A percentile compares a stretch with the other conserved stretches of the same genome.
These are phyloP conservation scores for Cranoglanis bouderius DNA, from an alignment of 2,113 vertebrate species.

Conservation along the genomic window DNA sequence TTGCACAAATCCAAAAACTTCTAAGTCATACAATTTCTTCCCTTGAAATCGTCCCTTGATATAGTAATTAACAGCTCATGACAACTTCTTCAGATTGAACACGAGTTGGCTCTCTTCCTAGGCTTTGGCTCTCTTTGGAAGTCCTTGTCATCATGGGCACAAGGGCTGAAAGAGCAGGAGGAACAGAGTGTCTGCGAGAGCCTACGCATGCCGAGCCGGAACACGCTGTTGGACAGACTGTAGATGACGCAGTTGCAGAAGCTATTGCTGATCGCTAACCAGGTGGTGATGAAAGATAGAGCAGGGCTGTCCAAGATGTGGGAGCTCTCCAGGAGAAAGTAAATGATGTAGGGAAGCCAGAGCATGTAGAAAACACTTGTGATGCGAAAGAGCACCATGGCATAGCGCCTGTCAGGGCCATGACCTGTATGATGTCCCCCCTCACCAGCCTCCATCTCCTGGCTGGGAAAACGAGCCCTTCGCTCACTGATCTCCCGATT, in stretches of 20 bases:
- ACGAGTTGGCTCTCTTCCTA: slow-evolving; percentile 91
- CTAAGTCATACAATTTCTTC: background rate
- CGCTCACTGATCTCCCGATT: slow-evolving; percentile 96
- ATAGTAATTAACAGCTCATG: slow-evolving; percentile 23
- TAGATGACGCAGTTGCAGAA: slow-evolving; percentile 99
- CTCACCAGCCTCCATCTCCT: slow-evolving; percentile 85
- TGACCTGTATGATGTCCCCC: slow-evolving; percentile 79
- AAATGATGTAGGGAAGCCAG: slow-evolving; percentile 98
- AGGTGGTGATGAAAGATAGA: slow-evolving; percentile 94
- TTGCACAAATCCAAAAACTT: background rate
- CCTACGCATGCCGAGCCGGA: slow-evolving; percentile 91
- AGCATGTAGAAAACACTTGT: slow-evolving; percentile 98
- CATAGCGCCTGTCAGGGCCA: slow-evolving; percentile 90
- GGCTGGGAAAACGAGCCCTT: slow-evolving; percentile 90
- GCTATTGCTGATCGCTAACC: slow-evolving; percentile 99
- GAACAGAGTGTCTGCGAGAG: slow-evolving; percentile 93
- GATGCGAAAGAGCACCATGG: slow-evolving; percentile 96
- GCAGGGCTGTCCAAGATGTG: slow-evolving; percentile 88
- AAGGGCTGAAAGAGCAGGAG: slow-evolving; percentile 83
- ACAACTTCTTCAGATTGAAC: slow-evolving; percentile 82
- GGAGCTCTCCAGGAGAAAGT: slow-evolving; percentile 95
- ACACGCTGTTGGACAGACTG: slow-evolving; percentile 97
- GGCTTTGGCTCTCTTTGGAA: slow-evolving; percentile 87
- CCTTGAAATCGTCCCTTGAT: background rate
- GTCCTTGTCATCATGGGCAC: slow-evolving; percentile 80